These are phyloP conservation scores for Coryphaenoides rupestris DNA, from an alignment of 2,113 vertebrate genomes.

Conservation along the genomic window DNA sequence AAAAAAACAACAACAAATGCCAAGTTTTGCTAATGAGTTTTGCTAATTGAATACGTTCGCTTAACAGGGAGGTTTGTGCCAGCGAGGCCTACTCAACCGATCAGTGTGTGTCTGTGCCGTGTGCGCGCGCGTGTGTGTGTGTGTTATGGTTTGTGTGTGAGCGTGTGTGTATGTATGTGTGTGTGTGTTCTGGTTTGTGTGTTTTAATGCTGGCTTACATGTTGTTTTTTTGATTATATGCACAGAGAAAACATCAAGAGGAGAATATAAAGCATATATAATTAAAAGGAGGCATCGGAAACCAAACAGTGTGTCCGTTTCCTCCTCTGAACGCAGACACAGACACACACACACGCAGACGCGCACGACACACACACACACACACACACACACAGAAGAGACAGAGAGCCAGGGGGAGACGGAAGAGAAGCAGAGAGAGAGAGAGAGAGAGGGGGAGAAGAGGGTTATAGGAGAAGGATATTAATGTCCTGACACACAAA, in stretches of 20 bases:
- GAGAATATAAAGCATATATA: constrained; percentile 29
- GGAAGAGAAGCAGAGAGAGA: too few species aligned
- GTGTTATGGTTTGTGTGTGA: constrained; percentile 4
- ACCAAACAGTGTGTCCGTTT: too few species aligned
- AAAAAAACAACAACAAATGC: constrained; percentile 93
- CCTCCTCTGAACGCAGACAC: too few species aligned
- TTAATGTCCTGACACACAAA: constrained; percentile 58
- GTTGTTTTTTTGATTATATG: too few species aligned
- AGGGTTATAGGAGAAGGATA: constrained; percentile 46
- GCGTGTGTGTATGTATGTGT: too few species aligned
- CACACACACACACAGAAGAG: too few species aligned
- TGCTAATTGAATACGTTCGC: constrained; percentile 94
- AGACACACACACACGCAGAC: not conserved
- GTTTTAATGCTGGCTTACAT: too few species aligned
- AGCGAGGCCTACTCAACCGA: constrained; percentile 66
- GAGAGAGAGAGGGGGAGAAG: constrained; percentile 9
- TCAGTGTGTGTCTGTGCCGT: constrained; percentile 21
- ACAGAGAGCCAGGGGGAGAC: constrained; percentile 22
- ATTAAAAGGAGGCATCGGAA: too few species aligned
- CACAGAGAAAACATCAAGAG: constrained; percentile 54
- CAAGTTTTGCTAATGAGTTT: constrained; percentile 99
- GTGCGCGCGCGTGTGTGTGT: too few species aligned
- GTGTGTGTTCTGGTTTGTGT: too few species aligned
- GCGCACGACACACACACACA: too few species aligned
- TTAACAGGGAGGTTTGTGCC: constrained; percentile 64